These are phyloP conservation scores for Amphiprion percula DNA, from an alignment of 2,113 vertebrate species.

Conservation along the genomic window DNA sequence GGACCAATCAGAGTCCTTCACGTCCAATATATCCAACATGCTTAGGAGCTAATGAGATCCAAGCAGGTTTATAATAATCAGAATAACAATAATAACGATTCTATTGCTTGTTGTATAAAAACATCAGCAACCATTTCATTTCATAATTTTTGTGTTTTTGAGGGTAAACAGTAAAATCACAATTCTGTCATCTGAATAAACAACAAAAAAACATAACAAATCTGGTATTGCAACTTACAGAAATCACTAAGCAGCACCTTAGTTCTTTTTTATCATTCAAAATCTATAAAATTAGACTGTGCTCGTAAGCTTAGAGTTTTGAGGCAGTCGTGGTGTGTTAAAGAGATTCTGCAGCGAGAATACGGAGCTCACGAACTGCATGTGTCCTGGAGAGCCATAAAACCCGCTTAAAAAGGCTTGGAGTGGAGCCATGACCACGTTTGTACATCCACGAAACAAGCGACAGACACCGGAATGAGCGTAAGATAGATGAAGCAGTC, in stretches of 20 bases:
- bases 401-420: constrained; percentile 56
- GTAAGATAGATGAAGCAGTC: constrained; percentile 70
- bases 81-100: constrained; percentile 18
- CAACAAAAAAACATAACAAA: constrained; percentile 51
- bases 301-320: neutral
- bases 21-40: constrained; percentile 70
- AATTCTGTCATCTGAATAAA: constrained; percentile 81
- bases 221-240: constrained; percentile 59
- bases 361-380: constrained; percentile 9
- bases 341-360: constrained; percentile 39
- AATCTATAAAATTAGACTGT: neutral
- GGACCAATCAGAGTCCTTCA: constrained; percentile 70
- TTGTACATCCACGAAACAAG: constrained; percentile 46
- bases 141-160: constrained; percentile 53
- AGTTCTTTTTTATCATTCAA: neutral
- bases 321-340: constrained; percentile 10
- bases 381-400: constrained; percentile 53
- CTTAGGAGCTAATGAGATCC: constrained; percentile 65
- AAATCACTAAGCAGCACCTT: neutral
- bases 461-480: constrained; percentile 31
- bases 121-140: constrained; percentile 59
- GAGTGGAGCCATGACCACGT: constrained; percentile 27
- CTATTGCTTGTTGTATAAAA: constrained; percentile 62
- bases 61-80: constrained; percentile 47
- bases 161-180: constrained; percentile 77